Evolutionary conservation across 2,797 vertebrate genomes (phyloP), one percentile per base, ranked within the genome.

Genomic region (Rhinoraja longicauda): DNA sequence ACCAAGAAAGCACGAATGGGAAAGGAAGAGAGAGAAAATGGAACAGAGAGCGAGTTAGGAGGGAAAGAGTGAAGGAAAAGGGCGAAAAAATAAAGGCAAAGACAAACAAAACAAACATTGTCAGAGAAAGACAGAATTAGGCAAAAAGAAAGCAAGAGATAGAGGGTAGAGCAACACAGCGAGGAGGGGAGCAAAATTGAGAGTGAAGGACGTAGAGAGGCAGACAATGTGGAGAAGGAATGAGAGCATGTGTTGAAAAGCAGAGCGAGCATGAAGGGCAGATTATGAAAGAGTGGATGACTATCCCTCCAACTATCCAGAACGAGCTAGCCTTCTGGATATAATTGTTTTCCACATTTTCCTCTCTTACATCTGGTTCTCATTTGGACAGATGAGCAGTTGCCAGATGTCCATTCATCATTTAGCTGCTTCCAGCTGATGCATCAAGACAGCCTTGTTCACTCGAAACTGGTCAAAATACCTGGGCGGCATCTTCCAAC

Each of bases 11-110:
- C 19, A 39, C 21, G 17, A 29, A 26, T 6, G 39, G n/a, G 5
- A 12, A n/a, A 67, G 76, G 21, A 82, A 21, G 0, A 24, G 59
- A 2, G 62, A 0, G 82, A 67, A 0, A 59, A 32, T 4, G 26
- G 10, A 1, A 9, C 21, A 82, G 12, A 64, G 26, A 59, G 53
- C 9, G 45, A 12, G 45, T 1, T 73, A 10, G 10, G 45, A 13
- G 26, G 59, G 21, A 0, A 0, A 0, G 64, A 29, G 39, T 1
- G 45, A 17, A 64, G 21, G 0, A 0, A 0, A 59, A 29, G n/a
- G 6, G 45, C 17, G 21, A 19, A 17, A 13, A 64, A 0, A 39
- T 15, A 32, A 29, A 19, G 19, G 26, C 0, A 13, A 1, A 90
- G 13, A 15, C 24, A 0, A 2, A 32, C 8, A 77, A 19, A 45